Percentiles rank a stretch among this genome's conserved stretches.
phyloP scores from a whole-genome alignment of 2,888 invertebrate species.

The Epirrhoe tristata region DNA sequence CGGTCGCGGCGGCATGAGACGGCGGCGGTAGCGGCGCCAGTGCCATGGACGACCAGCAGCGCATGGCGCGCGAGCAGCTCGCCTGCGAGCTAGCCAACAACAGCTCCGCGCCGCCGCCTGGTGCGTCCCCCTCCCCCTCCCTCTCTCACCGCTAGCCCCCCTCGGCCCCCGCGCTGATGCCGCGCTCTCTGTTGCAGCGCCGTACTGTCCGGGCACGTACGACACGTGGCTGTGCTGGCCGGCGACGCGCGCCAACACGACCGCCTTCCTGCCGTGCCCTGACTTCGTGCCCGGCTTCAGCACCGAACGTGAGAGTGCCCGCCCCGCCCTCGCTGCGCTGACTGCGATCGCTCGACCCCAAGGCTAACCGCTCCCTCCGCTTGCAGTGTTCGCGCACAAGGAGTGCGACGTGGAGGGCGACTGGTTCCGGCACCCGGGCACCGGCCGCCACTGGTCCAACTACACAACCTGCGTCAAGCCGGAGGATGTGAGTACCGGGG shows the following conservation, averaged over 20 bases:
- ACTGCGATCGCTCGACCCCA: neutral
- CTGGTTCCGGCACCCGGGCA: conserved; percentile 93
- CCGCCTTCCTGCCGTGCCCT: conserved; percentile 89
- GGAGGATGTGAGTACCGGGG: conserved; percentile 84
- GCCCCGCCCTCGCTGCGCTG: neutral
- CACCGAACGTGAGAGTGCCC: conserved; percentile 85
- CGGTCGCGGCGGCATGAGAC: conserved; percentile 1
- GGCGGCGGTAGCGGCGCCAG: conserved; percentile 40
- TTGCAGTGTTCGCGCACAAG: conserved; percentile 91
- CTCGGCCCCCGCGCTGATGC: neutral
- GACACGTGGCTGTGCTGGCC: conserved; percentile 94
- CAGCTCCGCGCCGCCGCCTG: conserved; percentile 56
- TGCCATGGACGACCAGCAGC: conserved; percentile 72
- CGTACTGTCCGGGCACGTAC: conserved; percentile 90
- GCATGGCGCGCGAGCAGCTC: conserved; percentile 63
- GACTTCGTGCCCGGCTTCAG: conserved; percentile 91
- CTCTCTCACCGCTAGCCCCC: neutral
- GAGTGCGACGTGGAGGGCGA: conserved; percentile 91
- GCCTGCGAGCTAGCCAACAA: conserved; percentile 63
- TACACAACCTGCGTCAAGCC: conserved; percentile 93
- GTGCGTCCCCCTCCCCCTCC: conserved; percentile 34
- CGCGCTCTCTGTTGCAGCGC: conserved; percentile 67
- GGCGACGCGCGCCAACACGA: conserved; percentile 88
- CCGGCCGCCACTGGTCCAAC: conserved; percentile 94
- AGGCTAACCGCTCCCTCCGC: conserved; percentile 2